Evolutionary conservation across 2,113 vertebrate genomes (phyloP).

Genomic region (Gopherus evgoodei): DNA sequence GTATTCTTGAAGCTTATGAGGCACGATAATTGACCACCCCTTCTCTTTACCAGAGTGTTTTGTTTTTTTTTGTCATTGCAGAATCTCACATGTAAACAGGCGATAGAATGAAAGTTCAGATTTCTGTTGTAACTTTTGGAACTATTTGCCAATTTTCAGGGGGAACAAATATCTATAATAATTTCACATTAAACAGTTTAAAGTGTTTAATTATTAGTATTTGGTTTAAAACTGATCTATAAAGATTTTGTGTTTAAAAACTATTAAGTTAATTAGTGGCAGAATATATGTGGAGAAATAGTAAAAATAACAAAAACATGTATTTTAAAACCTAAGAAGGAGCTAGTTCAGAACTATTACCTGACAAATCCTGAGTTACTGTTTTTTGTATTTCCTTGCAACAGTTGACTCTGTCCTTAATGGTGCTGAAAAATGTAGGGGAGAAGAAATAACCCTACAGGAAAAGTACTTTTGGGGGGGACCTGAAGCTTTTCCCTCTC

Average conservation of each 20-base stretch:
- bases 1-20: not conserved
- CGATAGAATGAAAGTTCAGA: not conserved
- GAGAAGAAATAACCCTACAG: constrained; percentile 17
- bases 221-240: not conserved
- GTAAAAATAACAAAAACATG: not conserved
- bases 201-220: not conserved
- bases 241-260: not conserved
- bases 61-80: not conserved
- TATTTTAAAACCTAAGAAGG: not conserved
- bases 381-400: not conserved
- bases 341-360: not conserved
- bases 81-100: not conserved
- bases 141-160: not conserved
- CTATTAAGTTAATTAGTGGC: not conserved
- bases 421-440: not conserved
- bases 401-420: not conserved
- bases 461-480: not conserved
- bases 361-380: not conserved
- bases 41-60: not conserved
- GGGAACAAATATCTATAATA: not conserved
- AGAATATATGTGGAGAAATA: not conserved
- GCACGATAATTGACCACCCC: not conserved
- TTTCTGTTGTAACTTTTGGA: not conserved
- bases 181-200: not conserved
- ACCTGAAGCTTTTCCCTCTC: not conserved